A percentile compares a stretch with the other conserved stretches of the same genome.
phyloP scores from a whole-genome alignment of 1,140 invertebrate genomes.

The Drosophila parabipectinata region DNA sequence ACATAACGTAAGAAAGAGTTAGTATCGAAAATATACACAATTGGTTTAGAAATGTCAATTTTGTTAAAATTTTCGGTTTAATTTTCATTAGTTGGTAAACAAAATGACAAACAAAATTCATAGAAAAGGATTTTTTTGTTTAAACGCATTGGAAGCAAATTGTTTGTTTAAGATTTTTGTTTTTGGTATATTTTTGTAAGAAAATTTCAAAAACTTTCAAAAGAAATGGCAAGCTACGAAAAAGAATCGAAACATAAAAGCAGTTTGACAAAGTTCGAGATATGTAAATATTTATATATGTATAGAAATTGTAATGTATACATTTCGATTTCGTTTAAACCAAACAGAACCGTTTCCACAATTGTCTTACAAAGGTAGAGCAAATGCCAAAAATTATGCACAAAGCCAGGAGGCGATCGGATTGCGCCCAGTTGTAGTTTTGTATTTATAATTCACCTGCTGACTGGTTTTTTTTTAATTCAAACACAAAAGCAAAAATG shows the following conservation, averaged over 20 bases:
- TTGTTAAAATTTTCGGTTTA: conserved; percentile 13
- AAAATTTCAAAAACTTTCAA: conserved; percentile 66
- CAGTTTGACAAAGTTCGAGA: conserved; percentile 45
- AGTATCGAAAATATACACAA: conserved; percentile 54
- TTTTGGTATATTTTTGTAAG: conserved; percentile 49
- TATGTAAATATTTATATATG: conserved; percentile 60
- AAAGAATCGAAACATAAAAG: conserved; percentile 59
- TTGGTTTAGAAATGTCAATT: conserved; percentile 47
- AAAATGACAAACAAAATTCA: conserved; percentile 76
- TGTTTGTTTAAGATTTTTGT: conserved; percentile 36
- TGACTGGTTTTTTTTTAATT: neutral
- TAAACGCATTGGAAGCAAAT: conserved; percentile 49
- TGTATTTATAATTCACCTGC: conserved; percentile 31
- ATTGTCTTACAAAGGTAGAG: conserved; percentile 54
- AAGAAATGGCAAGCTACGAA: conserved; percentile 70
- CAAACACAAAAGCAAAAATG: conserved; percentile 52
- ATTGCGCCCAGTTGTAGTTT: conserved; percentile 34
- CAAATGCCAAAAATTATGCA: conserved; percentile 76
- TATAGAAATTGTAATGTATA: conserved; percentile 63
- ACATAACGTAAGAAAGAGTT: conserved; percentile 38
- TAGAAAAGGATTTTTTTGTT: conserved; percentile 43
- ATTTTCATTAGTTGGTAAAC: conserved; percentile 36
- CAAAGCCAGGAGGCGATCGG: conserved; percentile 57
- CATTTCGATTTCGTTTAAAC: conserved; percentile 57
- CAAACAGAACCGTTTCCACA: conserved; percentile 28